Base-by-base conservation (phyloP, 2,888 invertebrate genomes). In the Apodemia duryi region DNA sequence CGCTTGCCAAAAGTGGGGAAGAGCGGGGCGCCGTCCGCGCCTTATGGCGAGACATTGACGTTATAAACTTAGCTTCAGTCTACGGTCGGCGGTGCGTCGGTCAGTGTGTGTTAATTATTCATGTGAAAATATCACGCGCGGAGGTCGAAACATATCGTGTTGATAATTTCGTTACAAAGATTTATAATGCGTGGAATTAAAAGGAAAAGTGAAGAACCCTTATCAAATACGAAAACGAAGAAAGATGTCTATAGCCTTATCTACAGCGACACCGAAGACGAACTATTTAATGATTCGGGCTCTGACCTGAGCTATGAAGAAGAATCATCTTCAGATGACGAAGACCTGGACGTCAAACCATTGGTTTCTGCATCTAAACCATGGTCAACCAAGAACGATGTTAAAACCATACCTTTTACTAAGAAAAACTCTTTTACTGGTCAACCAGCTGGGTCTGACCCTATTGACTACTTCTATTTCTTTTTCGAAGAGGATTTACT, bases 401-500 rank as follows among this genome's bases (percentile, higher is more conserved):
- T 61, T 7, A 61, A 61, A 21, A 10, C 7, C 61, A 41, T 61
- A 21, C 41, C 61, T 6, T 61, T 61, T 43, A 61, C 7, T 21
- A 38, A 43, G 6, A 6, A 2, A 52, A 61, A 43, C n/a, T 3
- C 2, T 6, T 61, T 61, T 61, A 11, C 6, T 6, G 61, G 41
- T 6, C 10, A 61, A 32, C 6, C 11, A 10, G 3, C 43, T 3
- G 61, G 61, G n/a, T 4, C 2, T 11, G 38, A 43, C 4, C 61
- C 61, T 21, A 61, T 61, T 9, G 63, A 63, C 35, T 63, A 63
- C 57, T 65, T 65, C 41, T 63, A 65, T 38, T 65, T 63, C 43
- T 65, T 65, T 35, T 65, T 65, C 35, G 57, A 62, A 28, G 57
- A 62, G 13, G 62, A 62, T 54, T 43, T 65, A 3, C 29, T 65